phyloP scores from a whole-genome alignment of 2,113 vertebrate species.

The Pardalotus punctatus region DNA sequence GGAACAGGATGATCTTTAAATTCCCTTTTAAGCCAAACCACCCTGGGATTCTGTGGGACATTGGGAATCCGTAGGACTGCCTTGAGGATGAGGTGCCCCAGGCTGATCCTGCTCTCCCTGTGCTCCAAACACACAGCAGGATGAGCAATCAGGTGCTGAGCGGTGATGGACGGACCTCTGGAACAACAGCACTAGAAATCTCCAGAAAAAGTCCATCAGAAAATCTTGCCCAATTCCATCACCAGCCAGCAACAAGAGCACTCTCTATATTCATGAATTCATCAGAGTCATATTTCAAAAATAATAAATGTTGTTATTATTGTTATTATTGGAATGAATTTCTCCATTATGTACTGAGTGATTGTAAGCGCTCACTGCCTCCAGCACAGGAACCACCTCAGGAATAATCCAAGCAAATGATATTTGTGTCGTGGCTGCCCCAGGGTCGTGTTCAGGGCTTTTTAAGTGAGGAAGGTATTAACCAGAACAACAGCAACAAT shows the following conservation, averaged over 20 bases:
- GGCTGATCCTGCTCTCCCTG: accelerated
- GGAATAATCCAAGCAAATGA: conserved; percentile 28
- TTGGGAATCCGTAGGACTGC: background rate
- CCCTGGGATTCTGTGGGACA: background rate
- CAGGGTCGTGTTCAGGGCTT: background rate
- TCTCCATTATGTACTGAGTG: conserved; percentile 23
- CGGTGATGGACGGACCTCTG: background rate
- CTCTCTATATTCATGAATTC: conserved; percentile 46
- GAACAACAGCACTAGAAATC: background rate
- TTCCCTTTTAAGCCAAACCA: background rate
- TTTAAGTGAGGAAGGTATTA: conserved; percentile 17
- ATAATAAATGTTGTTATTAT: conserved; percentile 20
- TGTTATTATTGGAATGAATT: conserved; percentile 31
- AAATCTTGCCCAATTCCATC: background rate
- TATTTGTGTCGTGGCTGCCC: background rate
- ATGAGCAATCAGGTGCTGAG: background rate
- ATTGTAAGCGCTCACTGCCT: conserved; percentile 18
- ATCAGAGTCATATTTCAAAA: conserved; percentile 15
- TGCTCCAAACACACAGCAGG: background rate
- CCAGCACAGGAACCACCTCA: conserved; percentile 31
- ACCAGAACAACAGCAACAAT: conserved; percentile 13
- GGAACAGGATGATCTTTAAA: background rate
- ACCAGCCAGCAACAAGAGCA: background rate
- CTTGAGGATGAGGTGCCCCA: background rate
- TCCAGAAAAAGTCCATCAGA: background rate